Conservation (phyloP, 2,113 vertebrate species). For the Hucho hucho region DNA sequence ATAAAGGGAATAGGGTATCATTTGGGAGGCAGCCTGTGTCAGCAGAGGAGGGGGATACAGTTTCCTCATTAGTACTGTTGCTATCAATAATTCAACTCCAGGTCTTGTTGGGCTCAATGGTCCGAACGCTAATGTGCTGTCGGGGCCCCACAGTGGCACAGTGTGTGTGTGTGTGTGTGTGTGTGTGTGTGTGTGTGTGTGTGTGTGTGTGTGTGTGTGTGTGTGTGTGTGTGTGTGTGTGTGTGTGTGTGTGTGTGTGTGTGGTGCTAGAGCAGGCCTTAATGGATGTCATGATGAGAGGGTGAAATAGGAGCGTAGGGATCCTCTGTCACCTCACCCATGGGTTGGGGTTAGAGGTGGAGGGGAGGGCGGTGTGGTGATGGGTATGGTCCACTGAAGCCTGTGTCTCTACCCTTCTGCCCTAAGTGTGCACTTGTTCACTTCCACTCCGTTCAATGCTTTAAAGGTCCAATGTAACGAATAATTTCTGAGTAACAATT, state of each 20-base stretch:
- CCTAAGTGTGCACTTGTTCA: no score
- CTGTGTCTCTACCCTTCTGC: no score
- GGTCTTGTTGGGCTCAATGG: slow-evolving; percentile 82
- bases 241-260: no score
- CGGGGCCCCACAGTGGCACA: slow-evolving; percentile 54
- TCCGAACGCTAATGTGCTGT: slow-evolving; percentile 81
- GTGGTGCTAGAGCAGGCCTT: slow-evolving; percentile 65
- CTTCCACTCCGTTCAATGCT: no score
- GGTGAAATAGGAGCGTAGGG: slow-evolving; percentile 74
- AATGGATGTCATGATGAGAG: slow-evolving; percentile 85
- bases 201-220: no score
- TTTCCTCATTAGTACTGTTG: slow-evolving; percentile 83
- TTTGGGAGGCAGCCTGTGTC: slow-evolving; percentile 50
- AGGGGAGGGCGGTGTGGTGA: background rate
- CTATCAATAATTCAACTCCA: slow-evolving; percentile 80
- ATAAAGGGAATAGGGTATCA: background rate
- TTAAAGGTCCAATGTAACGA: no score
- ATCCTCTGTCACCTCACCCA: slow-evolving; percentile 73
- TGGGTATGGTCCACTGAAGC: slow-evolving; percentile 18
- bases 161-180: background rate
- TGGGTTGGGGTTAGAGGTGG: slow-evolving; percentile 33
- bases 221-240: no score
- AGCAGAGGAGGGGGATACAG: slow-evolving; percentile 63
- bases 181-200: background rate
- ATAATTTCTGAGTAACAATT: no score